These are phyloP conservation scores for Siphamia tubifer DNA, from an alignment of 2,113 vertebrate species.

Conservation along the genomic window DNA sequence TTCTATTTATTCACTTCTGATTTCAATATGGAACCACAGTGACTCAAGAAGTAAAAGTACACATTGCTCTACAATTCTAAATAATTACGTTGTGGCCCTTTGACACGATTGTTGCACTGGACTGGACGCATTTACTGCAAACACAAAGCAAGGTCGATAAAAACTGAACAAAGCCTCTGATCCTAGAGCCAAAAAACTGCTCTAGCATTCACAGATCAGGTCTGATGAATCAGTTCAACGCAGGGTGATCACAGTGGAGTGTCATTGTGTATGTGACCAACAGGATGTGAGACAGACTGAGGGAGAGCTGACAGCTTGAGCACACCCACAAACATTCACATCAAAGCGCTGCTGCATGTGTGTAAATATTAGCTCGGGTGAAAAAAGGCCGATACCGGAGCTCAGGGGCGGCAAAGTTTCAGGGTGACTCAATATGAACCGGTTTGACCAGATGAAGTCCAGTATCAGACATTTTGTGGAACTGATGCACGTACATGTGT, in stretches of 20 bases:
- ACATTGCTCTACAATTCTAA: neutral
- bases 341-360: constrained; percentile 34
- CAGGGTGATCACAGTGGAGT: neutral
- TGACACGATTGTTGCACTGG: neutral
- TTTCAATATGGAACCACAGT: neutral
- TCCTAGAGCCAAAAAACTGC: neutral
- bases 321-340: constrained; percentile 18
- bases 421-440: constrained; percentile 14
- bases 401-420: constrained; percentile 14
- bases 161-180: neutral
- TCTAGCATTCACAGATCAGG: neutral
- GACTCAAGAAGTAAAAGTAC: constrained; percentile 9
- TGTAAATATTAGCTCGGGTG: constrained; percentile 59
- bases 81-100: neutral
- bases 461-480: neutral
- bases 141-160: neutral
- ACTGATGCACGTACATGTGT: neutral
- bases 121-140: neutral
- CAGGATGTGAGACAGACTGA: constrained; percentile 47
- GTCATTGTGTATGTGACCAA: neutral
- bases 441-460: neutral
- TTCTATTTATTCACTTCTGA: neutral
- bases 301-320: constrained; percentile 20
- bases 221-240: neutral
- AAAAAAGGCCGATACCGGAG: constrained; percentile 11